Base-by-base conservation (phyloP, 2,888 invertebrate genomes). In the Toxonevra muliebris region DNA sequence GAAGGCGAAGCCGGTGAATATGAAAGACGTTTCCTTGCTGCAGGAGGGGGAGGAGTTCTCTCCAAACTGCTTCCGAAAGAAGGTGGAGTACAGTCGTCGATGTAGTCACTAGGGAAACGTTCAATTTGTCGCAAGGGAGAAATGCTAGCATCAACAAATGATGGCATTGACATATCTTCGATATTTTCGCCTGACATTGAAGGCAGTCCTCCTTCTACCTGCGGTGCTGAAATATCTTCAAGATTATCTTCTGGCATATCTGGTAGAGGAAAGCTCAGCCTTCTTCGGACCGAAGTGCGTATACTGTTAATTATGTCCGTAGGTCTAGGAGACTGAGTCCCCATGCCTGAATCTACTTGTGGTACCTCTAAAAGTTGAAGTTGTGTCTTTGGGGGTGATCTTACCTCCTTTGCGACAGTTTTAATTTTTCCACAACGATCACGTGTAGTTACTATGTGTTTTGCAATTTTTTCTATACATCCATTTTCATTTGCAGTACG, bases 91-190 rank as follows among this genome's bases (percentile, higher is more conserved):
- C 57, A 12, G 17, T 65, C 52, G 15, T 65, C 50, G 13, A 58
- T 17, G 13, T 40, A 57, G 8, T 65, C 64, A 12, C 20, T 50
- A 15, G 61, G 61, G 5, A n/a, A 20, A 9, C 30, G 50, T 50
- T 10, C 20, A 5, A 4, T 12, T 58, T 40, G 58, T 40, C 13
- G 13, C 20, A 63, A 58, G 10, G 53, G 58, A 53, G 57, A 48
- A 43, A 61, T 55, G n/a, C 55, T 60, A 5, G 53, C 41, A n/a
- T 61, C 50, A 11, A 58, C 45, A 30, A 63, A 69, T 2, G 66
- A 64, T 15, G 69, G 69, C 30, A 64, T 57, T 8, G 66, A 43
- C 62, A 69, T 64, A 53, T 63, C 40, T 9, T 63, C 60, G 12
- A 68, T 19, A 17, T 41, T 54, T 52, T 65, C 65, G 19, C 48